Percentiles rank a stretch among this genome's conserved stretches.
phyloP scores from a whole-genome alignment of 2,797 vertebrate genomes.

The Amblyopsis hoosieri region DNA sequence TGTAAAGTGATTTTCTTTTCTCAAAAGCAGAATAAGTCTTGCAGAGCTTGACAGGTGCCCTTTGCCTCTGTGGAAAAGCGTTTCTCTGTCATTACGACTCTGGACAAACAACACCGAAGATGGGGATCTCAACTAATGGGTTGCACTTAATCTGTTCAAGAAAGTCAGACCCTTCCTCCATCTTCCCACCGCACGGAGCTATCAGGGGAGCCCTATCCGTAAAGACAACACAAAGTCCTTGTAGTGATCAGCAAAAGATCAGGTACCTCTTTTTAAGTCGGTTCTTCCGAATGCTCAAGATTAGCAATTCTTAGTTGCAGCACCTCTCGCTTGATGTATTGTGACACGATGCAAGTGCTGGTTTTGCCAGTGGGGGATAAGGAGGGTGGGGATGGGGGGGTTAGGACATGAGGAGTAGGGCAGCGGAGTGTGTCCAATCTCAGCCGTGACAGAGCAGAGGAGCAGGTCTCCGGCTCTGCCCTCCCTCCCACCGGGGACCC shows the following conservation, averaged over 20 bases:
- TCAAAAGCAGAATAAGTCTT: conserved; percentile 23
- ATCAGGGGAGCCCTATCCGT: conserved; percentile 6
- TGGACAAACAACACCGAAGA: not conserved
- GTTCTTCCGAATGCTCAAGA: conserved; percentile 18
- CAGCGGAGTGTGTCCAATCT: conserved; percentile 48
- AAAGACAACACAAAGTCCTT: not conserved
- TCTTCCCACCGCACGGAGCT: not conserved
- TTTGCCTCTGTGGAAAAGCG: not conserved
- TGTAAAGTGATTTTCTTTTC: conserved; percentile 10
- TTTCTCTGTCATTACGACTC: conserved; percentile 6
- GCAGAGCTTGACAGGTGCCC: conserved; percentile 5
- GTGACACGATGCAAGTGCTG: conserved; percentile 32
- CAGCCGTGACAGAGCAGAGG: conserved; percentile 29
- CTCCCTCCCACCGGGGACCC: conserved; percentile 36
- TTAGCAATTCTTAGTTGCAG: conserved; percentile 17
- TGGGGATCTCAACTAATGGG: conserved; percentile 24
- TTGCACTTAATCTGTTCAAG: conserved; percentile 36
- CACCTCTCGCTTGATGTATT: conserved; percentile 26
- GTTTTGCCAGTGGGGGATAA: conserved; percentile 33
- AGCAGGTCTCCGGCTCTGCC: conserved; percentile 20
- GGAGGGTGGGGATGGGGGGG: conserved; percentile 5
- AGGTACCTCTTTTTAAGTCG: not conserved
- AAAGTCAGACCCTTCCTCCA: conserved; percentile 35
- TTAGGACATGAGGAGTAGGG: conserved; percentile 7
- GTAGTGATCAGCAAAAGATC: not conserved